These are phyloP conservation scores for Drosophila nr. perissopoda DNA, from an alignment of 2,888 invertebrate species.

Conservation along the genomic window DNA sequence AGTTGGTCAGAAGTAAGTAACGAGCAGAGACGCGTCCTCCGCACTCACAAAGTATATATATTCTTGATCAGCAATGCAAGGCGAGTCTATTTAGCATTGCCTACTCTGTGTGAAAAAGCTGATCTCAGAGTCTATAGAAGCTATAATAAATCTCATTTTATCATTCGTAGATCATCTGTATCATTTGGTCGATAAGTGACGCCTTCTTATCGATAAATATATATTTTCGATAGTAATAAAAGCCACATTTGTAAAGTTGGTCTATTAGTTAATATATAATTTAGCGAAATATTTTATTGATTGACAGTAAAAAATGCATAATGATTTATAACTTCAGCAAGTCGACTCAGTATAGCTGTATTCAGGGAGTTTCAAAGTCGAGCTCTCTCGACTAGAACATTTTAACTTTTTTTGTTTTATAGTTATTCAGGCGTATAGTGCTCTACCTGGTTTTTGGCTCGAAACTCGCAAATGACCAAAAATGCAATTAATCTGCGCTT, in stretches of 20 bases:
- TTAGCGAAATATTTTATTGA: accelerated
- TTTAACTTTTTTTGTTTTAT: neutral
- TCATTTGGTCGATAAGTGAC: neutral
- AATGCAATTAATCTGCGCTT: slow-evolving; percentile 8
- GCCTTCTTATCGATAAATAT: neutral
- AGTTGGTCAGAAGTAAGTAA: too few relatives aligned
- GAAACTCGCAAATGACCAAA: neutral
- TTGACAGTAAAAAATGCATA: neutral
- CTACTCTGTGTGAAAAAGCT: neutral
- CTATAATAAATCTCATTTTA: neutral
- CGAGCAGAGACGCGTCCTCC: too few relatives aligned
- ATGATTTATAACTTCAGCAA: neutral
- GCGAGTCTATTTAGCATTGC: neutral
- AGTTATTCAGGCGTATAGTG: too few relatives aligned
- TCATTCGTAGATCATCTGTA: neutral
- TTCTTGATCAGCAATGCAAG: neutral
- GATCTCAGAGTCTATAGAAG: neutral
- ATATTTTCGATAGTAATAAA: neutral
- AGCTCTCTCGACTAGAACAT: neutral
- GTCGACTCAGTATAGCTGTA: neutral
- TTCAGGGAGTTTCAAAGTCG: neutral
- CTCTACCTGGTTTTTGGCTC: neutral
- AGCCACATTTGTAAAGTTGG: neutral
- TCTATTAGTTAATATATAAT: too few relatives aligned
- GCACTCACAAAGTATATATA: too few relatives aligned